These are phyloP conservation scores for Habropoda laboriosa DNA, from an alignment of 1,140 invertebrate species.

Conservation along the genomic window DNA sequence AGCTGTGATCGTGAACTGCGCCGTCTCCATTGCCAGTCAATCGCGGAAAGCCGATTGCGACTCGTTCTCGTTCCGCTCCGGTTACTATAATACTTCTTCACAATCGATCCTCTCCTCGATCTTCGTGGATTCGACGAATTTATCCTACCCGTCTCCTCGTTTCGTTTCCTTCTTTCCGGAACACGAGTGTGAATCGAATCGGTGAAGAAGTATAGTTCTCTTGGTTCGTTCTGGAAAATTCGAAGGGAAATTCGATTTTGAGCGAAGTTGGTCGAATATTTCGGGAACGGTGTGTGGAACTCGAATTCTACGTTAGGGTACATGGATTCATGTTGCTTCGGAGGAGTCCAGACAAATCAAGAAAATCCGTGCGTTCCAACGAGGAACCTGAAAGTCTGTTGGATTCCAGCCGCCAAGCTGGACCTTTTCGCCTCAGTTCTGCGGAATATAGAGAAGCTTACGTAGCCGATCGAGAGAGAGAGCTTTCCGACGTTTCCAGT, in stretches of 20 bases:
- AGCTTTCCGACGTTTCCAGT: too few species aligned
- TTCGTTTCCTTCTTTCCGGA: too few species aligned
- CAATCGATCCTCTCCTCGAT: background rate
- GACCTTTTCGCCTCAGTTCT: background rate
- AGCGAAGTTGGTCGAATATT: background rate
- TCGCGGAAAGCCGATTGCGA: conserved; percentile 12
- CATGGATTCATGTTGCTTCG: conserved; percentile 27
- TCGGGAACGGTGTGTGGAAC: too few species aligned
- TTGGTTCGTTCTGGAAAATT: too few species aligned
- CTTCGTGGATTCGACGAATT: too few species aligned
- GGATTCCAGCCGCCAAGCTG: background rate
- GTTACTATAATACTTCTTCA: too few species aligned
- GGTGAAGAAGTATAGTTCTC: too few species aligned
- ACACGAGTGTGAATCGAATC: too few species aligned
- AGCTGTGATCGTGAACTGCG: conserved; percentile 12
- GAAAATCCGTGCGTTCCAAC: background rate
- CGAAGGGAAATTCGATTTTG: too few species aligned
- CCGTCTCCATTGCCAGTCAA: conserved; percentile 21
- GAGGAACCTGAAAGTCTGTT: background rate
- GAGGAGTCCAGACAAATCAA: too few species aligned
- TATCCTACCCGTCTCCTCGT: too few species aligned
- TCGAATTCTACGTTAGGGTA: background rate
- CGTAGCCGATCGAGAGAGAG: background rate
- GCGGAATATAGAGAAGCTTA: background rate
- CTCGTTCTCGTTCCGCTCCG: background rate